A percentile compares a stretch with the other conserved stretches of the same genome.
These are phyloP conservation scores for Neodon shergylaensis DNA, from an alignment of 2,113 vertebrate genomes.

Conservation along the genomic window DNA sequence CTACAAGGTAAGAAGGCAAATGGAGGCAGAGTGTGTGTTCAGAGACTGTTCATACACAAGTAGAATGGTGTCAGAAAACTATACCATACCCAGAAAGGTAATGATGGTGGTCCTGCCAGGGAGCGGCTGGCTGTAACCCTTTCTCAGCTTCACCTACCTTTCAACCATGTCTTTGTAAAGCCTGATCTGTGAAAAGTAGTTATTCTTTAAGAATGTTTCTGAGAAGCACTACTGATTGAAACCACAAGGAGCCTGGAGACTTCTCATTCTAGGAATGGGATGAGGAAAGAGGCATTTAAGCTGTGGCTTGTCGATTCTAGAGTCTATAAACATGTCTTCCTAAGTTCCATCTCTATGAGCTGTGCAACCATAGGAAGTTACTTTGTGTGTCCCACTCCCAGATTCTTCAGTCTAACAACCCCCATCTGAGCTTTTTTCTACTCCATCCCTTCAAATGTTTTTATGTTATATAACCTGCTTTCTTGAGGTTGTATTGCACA, in stretches of 20 bases:
- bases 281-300: neutral
- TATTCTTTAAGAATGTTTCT: neutral
- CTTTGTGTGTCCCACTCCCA: neutral
- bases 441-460: neutral
- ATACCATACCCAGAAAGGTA: neutral
- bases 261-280: neutral
- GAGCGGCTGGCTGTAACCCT: rapidly evolving
- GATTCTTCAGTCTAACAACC: neutral
- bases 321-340: neutral
- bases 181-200: neutral
- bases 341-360: neutral
- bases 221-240: constrained; percentile 3
- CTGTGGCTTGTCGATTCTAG: neutral
- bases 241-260: neutral
- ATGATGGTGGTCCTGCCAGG: neutral
- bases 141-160: neutral
- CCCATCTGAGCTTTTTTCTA: neutral
- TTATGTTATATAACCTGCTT: neutral
- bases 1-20: neutral
- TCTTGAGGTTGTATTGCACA: neutral
- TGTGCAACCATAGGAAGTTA: neutral
- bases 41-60: neutral
- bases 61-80: neutral
- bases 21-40: neutral
- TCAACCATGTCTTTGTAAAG: rapidly evolving